Evolutionary conservation across 2,113 vertebrate genomes (phyloP).

Genomic region (Oreochromis aureus): DNA sequence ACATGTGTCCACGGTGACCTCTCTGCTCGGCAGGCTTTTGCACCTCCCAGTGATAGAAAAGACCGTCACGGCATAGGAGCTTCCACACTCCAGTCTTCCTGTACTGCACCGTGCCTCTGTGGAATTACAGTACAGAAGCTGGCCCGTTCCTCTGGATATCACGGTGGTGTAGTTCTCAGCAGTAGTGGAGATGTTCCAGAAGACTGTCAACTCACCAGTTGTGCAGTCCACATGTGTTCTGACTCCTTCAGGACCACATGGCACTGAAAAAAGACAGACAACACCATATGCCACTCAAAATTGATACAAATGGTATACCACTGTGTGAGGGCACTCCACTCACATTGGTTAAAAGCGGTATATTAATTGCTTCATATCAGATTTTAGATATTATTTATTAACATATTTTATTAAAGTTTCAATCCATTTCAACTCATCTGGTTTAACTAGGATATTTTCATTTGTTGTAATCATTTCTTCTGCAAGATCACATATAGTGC

Average conservation of each 20-base stretch:
- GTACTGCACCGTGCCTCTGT: conserved; percentile 29
- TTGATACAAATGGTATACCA: neutral
- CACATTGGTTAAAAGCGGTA: neutral
- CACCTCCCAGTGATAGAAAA: conserved; percentile 27
- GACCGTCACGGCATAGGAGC: conserved; percentile 17
- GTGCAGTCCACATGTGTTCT: conserved; percentile 25
- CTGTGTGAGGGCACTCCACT: neutral
- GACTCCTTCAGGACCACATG: conserved; percentile 53
- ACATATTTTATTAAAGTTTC: neutral
- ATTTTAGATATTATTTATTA: neutral
- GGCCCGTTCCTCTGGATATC: conserved; percentile 22
- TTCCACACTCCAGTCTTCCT: conserved; percentile 42
- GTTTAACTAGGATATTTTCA: neutral
- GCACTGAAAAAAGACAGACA: conserved; percentile 35
- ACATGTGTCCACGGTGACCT: conserved; percentile 46
- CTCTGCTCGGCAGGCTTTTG: conserved; percentile 39
- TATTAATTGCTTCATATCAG: neutral
- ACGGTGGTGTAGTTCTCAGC: conserved; percentile 42
- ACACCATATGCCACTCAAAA: neutral
- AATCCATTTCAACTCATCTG: neutral
- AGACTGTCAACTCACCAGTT: conserved; percentile 31
- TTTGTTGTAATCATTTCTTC: neutral
- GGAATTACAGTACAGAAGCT: conserved; percentile 35
- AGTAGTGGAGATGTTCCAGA: conserved; percentile 36
- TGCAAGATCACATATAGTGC: neutral